Base-by-base conservation (phyloP, 2,888 invertebrate species). In the Hanleya hanleyi region DNA sequence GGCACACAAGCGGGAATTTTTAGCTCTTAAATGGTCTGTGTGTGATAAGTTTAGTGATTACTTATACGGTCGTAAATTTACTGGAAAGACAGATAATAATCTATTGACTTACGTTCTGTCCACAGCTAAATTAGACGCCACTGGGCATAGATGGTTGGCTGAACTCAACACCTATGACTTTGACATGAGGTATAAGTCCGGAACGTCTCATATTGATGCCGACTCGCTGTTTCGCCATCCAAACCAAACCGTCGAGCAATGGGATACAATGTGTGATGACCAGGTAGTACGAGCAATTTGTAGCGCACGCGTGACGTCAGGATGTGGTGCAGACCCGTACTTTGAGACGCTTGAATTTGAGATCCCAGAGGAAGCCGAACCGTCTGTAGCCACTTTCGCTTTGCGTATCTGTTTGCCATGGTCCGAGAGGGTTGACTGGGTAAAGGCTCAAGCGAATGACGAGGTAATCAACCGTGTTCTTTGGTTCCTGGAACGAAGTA, bases 1-100 rank as follows among this genome's bases (percentile, higher is more conserved):
- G 35, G 69, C 76, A 1, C 74, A 76, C 51, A 74, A 74, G 38
- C 64, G 57, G 32, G 64, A 69, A 37, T 76, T 67, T 69, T 22
- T 74, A 12, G 71, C 66, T 5, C 41, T 76, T 15, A 74, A 74
- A 36, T 71, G 76, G 74, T 67, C 70, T 26, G 61, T 74, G 6
- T 29, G 33, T 18, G 76, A 76, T 15, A 71, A 71, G 57, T 76
- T 71, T 69, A 51, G 67, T n/a, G 71, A 77, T 49, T 75, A 72
- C 36, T 62, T 77, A 32, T 75, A 69, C 37, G 69, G 70, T 15
- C 35, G 38, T 36, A 32, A 33, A 12, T 76, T 74, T 57, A 51
- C 69, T 29, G 36, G 70, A 26, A 57, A 1, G 26, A 57, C 61
- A 33, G 15, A 64, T 26, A 64, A 64, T n/a, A 64, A 64, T 64